phyloP scores from a whole-genome alignment of 2,888 invertebrate genomes.

The Drosophila anomalipes region DNA sequence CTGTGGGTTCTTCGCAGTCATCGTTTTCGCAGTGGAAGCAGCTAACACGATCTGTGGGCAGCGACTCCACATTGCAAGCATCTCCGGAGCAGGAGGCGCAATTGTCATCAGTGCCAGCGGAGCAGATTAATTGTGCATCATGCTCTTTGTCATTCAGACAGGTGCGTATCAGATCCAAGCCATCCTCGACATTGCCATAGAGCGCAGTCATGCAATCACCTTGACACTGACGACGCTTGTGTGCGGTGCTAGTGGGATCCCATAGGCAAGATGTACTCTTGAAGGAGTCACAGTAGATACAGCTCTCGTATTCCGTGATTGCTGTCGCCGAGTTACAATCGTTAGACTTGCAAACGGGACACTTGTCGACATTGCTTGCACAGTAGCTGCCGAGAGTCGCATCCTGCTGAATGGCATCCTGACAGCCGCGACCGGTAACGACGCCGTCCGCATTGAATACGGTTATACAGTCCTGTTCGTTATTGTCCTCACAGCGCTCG shows the following conservation, averaged over 20 bases:
- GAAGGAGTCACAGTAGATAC: slow-evolving; percentile 80
- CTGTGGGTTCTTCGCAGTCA: slow-evolving; percentile 68
- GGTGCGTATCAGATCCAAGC: slow-evolving; percentile 78
- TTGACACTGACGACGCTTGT: slow-evolving; percentile 75
- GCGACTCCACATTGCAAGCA: slow-evolving; percentile 67
- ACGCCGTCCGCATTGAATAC: slow-evolving; percentile 68
- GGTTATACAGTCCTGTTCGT: slow-evolving; percentile 82
- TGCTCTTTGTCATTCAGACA: slow-evolving; percentile 83
- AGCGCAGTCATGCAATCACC: slow-evolving; percentile 82
- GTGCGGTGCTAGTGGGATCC: slow-evolving; percentile 49
- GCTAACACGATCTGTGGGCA: slow-evolving; percentile 73
- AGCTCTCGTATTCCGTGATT: slow-evolving; percentile 64
- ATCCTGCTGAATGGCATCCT: slow-evolving; percentile 65
- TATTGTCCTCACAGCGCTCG: slow-evolving; percentile 72
- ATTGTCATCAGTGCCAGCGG: slow-evolving; percentile 38
- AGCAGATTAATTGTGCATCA: slow-evolving; percentile 68
- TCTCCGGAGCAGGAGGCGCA: slow-evolving; percentile 70
- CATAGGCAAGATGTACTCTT: slow-evolving; percentile 69
- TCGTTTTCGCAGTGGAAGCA: slow-evolving; percentile 72
- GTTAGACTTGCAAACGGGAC: slow-evolving; percentile 82
- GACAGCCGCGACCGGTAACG: slow-evolving; percentile 78
- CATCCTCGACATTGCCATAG: slow-evolving; percentile 62
- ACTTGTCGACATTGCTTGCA: slow-evolving; percentile 54
- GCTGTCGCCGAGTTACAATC: slow-evolving; percentile 77
- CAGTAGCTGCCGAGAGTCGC: slow-evolving; percentile 57